A percentile compares a stretch with the other conserved stretches of the same genome.
Conservation (phyloP, 2,113 vertebrate species). For the Regulus satrapa region DNA sequence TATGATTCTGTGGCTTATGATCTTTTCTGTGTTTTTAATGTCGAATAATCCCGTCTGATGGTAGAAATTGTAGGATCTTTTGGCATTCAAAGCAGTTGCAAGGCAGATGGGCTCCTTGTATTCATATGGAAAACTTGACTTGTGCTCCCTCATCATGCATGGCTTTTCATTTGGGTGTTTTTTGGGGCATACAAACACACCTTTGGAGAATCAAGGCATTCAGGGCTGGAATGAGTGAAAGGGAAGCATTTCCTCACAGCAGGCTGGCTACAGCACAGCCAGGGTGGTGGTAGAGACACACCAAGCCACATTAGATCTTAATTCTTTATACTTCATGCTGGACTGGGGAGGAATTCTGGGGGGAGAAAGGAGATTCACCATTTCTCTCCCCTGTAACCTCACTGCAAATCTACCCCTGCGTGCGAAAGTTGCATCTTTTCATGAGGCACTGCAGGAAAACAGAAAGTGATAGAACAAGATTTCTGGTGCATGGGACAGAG, state of each 20-base stretch:
- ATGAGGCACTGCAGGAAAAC: background rate
- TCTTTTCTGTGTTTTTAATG: background rate
- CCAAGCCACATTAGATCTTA: background rate
- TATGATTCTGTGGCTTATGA: background rate
- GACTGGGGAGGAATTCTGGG: background rate
- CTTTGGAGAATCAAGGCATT: background rate
- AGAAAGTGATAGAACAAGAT: background rate
- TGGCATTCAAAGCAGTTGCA: background rate
- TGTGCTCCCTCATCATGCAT: background rate
- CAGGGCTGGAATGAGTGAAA: background rate
- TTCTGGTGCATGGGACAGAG: conserved; percentile 9
- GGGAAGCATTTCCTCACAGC: background rate
- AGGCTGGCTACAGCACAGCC: background rate
- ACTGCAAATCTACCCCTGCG: accelerated
- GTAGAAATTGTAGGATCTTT: background rate
- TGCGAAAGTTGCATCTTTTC: background rate
- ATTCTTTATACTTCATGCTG: background rate
- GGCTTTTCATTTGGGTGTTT: background rate
- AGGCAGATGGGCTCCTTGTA: background rate
- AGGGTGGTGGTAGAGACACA: background rate
- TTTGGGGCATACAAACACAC: background rate
- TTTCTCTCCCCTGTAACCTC: background rate
- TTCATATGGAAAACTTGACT: background rate
- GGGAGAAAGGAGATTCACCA: background rate
- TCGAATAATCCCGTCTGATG: background rate